Conservation (phyloP, 2,888 invertebrate species). For the Villa cingulata region DNA sequence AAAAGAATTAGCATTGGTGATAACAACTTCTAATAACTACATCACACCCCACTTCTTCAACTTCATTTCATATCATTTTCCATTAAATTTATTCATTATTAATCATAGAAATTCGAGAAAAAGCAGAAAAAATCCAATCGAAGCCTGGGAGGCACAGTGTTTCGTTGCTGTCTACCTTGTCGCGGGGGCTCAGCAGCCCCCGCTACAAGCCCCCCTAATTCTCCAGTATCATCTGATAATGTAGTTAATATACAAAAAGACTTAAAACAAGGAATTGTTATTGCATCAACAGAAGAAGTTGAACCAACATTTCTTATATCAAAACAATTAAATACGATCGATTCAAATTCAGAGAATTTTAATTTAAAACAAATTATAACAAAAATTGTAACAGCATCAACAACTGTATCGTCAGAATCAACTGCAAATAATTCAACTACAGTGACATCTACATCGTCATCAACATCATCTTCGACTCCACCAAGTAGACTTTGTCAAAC, state of each 20-base stretch:
- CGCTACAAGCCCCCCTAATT: conserved; percentile 41
- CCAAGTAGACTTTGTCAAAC: conserved; percentile 37
- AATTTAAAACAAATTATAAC: neutral
- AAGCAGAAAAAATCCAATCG: conserved; percentile 21
- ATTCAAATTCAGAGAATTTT: neutral
- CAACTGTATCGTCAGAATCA: conserved; percentile 7
- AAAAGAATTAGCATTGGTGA: neutral
- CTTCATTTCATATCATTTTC: conserved; percentile 6
- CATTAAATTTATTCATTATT: conserved; percentile 1
- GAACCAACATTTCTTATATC: conserved; percentile 24
- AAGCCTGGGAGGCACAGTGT: conserved; percentile 51
- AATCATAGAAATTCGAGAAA: conserved; percentile 10
- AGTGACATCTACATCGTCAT: conserved; percentile 9
- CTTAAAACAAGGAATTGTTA: conserved; percentile 13
- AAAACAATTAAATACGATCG: conserved; percentile 16
- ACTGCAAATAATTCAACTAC: conserved; percentile 9
- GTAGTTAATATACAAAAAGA: conserved; percentile 20
- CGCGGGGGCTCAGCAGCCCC: conserved; percentile 60
- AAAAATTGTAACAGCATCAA: conserved; percentile 17
- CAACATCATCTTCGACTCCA: conserved; percentile 28
- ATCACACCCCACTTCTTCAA: neutral
- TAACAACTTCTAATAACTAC: conserved; percentile 2
- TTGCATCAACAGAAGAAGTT: conserved; percentile 15
- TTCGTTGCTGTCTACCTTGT: conserved; percentile 74
- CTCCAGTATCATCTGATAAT: conserved; percentile 27